These are phyloP conservation scores for Linnaemya tessellans DNA, from an alignment of 2,888 invertebrate genomes.

Conservation along the genomic window DNA sequence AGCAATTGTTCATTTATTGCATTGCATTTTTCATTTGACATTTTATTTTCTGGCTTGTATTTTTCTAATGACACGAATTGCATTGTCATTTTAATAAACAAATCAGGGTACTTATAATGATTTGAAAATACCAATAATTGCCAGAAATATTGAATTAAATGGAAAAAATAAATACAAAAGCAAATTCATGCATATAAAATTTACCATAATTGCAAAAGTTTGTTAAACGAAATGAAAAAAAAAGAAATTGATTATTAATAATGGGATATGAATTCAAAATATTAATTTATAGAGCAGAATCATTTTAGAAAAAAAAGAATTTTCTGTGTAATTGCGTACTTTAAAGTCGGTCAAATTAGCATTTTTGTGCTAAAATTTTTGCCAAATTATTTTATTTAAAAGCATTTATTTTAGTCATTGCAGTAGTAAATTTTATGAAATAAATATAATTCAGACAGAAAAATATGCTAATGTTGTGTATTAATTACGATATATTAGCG, in stretches of 20 bases:
- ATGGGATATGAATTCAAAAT: conserved; percentile 8
- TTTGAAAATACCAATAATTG: conserved; percentile 32
- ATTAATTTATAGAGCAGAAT: background rate
- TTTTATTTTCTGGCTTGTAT: background rate
- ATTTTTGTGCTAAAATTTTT: background rate
- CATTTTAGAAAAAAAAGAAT: background rate
- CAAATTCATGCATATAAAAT: conserved; percentile 34
- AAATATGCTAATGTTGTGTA: background rate
- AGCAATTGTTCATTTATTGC: background rate
- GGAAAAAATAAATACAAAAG: conserved; percentile 29
- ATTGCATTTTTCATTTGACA: conserved; percentile 4
- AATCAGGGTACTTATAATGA: conserved; percentile 32
- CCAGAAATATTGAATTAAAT: conserved; percentile 44
- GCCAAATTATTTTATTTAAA: no score
- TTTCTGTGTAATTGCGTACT: background rate
- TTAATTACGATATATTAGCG: background rate
- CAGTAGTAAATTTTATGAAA: background rate
- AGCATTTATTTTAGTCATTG: no score
- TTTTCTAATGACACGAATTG: conserved; percentile 5
- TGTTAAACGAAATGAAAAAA: background rate
- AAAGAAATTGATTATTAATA: background rate
- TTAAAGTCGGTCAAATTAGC: background rate
- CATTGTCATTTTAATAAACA: conserved; percentile 57
- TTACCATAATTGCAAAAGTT: conserved; percentile 14
- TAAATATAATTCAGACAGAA: background rate